These are phyloP conservation scores for Galerucella calmariensis DNA, from an alignment of 2,888 invertebrate species.

Conservation along the genomic window DNA sequence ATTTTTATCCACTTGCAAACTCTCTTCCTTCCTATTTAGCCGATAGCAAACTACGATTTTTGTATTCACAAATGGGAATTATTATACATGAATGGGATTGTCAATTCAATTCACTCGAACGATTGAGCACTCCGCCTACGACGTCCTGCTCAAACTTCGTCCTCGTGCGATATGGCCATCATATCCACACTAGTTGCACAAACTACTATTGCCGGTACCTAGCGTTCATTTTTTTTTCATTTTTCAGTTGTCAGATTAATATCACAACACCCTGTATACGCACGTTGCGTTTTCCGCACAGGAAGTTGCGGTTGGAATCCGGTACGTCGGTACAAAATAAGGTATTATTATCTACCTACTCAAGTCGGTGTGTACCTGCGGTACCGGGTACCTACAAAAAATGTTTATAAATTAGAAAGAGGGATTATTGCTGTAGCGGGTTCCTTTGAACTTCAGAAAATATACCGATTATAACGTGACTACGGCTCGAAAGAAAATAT, in stretches of 20 bases:
- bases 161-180: too few species aligned
- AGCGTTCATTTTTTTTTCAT: too few species aligned
- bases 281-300: conserved; percentile 22
- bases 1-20: too few species aligned
- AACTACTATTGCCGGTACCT: too few species aligned
- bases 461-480: conserved; percentile 12
- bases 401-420: conserved; percentile 24
- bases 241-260: background rate
- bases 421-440: conserved; percentile 15
- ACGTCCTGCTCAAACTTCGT: too few species aligned
- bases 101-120: too few species aligned
- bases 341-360: conserved; percentile 34
- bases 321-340: conserved; percentile 9
- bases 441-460: conserved; percentile 17
- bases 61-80: too few species aligned
- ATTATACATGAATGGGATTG: too few species aligned
- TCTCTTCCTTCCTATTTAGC: too few species aligned
- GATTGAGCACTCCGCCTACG: too few species aligned
- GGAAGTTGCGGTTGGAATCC: conserved; percentile 31
- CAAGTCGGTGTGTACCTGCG: conserved; percentile 10
- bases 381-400: conserved; percentile 17
- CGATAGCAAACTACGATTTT: too few species aligned
- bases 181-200: too few species aligned
- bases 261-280: background rate
- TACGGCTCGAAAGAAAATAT: conserved; percentile 3